phyloP scores from a whole-genome alignment of 2,113 vertebrate genomes.

The Stomatorhinus ivindoensis region DNA sequence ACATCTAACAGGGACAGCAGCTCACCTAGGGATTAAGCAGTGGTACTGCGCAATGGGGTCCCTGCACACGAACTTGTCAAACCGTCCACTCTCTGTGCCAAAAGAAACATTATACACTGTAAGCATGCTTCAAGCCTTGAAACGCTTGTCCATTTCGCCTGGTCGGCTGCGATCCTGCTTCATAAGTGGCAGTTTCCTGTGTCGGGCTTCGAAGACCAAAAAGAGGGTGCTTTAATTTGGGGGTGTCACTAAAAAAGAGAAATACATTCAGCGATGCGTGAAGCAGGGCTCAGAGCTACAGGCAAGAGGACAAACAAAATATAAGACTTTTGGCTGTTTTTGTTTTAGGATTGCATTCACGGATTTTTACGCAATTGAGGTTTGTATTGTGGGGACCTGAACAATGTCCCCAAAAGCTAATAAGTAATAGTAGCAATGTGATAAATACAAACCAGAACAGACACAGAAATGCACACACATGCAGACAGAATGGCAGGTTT shows the following conservation, averaged over 20 bases:
- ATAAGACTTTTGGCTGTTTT: background rate
- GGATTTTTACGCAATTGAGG: background rate
- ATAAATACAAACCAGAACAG: background rate
- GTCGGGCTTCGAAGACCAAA: background rate
- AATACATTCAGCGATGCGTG: background rate
- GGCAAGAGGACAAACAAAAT: background rate
- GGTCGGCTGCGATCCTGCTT: constrained; percentile 2
- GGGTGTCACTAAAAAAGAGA: background rate
- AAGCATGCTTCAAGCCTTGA: background rate
- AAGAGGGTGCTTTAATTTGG: background rate
- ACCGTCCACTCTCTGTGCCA: constrained; percentile 21
- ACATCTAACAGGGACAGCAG: constrained; percentile 33
- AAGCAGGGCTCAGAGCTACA: background rate
- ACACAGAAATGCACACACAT: background rate
- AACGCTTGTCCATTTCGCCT: background rate
- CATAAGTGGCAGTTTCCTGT: constrained; percentile 16
- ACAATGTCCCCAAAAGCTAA: background rate
- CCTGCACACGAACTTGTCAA: background rate
- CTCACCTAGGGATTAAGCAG: constrained; percentile 45
- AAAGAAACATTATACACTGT: constrained; percentile 1
- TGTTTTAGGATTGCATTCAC: background rate
- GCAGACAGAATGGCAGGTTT: background rate
- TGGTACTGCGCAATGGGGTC: background rate
- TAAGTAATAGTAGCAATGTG: background rate
- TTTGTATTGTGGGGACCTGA: background rate